A percentile compares a stretch with the other conserved stretches of the same genome.
Evolutionary conservation across 2,113 vertebrate species (phyloP).

Genomic region (Tursiops truncatus): DNA sequence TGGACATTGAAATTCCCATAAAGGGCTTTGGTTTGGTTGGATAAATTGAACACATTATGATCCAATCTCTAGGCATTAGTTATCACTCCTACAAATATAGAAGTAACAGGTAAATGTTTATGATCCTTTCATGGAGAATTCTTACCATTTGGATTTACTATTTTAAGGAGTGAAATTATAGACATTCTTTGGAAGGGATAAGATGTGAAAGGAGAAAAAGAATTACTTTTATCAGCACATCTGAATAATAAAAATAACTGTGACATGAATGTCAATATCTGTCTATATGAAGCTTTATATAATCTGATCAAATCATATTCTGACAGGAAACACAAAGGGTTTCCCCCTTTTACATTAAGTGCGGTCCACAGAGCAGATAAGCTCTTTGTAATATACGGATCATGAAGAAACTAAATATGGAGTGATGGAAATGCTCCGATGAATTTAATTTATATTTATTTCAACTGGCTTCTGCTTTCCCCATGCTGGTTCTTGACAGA

Average conservation of each 20-base stretch:
- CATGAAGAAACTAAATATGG: not conserved
- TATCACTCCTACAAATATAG: not conserved
- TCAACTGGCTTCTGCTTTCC: not conserved
- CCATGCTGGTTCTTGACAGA: not conserved
- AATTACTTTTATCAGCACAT: not conserved
- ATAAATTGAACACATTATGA: conserved; percentile 11
- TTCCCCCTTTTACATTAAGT: not conserved
- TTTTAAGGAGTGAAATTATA: conserved; percentile 24
- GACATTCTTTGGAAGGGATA: not conserved
- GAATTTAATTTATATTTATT: not conserved
- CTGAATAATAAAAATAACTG: not conserved
- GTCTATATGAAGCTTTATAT: not conserved
- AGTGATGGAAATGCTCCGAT: not conserved
- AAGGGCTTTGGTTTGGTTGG: not conserved
- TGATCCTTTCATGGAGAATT: conserved; percentile 41
- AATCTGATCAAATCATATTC: not conserved
- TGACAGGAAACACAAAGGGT: not conserved
- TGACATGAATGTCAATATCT: not conserved
- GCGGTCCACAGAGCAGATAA: not conserved
- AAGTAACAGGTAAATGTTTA: conserved; percentile 49
- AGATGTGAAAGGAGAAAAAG: not conserved
- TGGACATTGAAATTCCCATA: not conserved
- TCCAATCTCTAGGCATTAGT: not conserved
- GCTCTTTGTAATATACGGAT: not conserved
- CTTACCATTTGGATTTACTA: not conserved